Evolutionary conservation across 2,797 vertebrate species (phyloP).

Genomic region (Strix occidentalis): DNA sequence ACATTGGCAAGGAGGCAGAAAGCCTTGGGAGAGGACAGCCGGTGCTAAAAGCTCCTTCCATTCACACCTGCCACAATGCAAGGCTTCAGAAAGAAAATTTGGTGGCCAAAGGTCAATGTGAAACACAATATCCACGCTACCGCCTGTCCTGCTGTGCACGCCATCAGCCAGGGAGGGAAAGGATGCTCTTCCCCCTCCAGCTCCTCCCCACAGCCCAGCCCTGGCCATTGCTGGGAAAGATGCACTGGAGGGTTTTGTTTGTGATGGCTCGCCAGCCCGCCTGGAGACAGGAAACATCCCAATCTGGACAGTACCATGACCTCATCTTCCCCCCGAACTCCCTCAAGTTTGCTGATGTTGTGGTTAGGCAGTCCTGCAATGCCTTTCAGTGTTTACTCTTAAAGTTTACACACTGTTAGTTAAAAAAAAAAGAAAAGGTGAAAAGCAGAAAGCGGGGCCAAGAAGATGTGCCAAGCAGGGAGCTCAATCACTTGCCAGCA

Average conservation of each 20-base stretch:
- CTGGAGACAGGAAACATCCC: neutral
- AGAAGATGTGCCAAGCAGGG: neutral
- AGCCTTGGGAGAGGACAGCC: neutral
- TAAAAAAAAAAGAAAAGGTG: neutral
- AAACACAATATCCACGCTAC: neutral
- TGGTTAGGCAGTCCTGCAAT: neutral
- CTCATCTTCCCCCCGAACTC: neutral
- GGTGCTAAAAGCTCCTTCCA: neutral
- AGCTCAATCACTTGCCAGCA: fast-evolving
- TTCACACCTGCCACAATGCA: neutral
- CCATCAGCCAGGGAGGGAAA: neutral
- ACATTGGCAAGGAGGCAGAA: neutral
- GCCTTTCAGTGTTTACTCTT: neutral
- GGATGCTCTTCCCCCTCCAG: neutral
- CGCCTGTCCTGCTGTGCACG: fast-evolving
- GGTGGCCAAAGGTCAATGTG: neutral
- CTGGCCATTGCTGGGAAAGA: neutral
- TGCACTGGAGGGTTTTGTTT: neutral
- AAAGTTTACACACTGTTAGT: neutral
- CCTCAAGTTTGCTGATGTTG: neutral
- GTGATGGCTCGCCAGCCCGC: neutral
- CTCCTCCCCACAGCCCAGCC: neutral
- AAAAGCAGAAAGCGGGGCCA: neutral
- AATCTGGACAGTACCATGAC: neutral
- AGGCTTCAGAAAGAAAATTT: neutral